These are phyloP conservation scores for Linyphia triangularis DNA, from an alignment of 2,888 invertebrate genomes.

Conservation along the genomic window DNA sequence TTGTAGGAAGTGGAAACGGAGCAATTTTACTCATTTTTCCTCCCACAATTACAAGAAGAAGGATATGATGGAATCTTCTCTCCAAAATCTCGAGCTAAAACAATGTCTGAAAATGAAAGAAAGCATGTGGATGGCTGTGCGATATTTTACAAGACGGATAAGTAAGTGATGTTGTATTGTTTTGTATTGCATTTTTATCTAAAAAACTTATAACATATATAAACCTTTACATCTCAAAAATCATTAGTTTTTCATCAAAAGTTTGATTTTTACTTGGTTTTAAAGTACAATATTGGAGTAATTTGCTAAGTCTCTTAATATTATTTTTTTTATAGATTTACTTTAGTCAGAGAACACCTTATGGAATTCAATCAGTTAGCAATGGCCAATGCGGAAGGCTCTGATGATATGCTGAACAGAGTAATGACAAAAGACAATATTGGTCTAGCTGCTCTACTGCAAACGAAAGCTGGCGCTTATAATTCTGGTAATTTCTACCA, in stretches of 20 bases:
- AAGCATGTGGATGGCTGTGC: conserved; percentile 99
- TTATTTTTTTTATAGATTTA: conserved; percentile 85
- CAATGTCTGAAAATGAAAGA: conserved; percentile 97
- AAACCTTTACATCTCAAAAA: too few species aligned
- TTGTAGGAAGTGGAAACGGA: conserved; percentile 98
- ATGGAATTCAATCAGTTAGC: conserved; percentile 99
- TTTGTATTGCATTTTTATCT: not conserved
- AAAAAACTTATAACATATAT: too few species aligned
- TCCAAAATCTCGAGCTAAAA: conserved; percentile 98
- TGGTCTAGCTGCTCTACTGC: conserved; percentile 95
- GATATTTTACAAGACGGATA: conserved; percentile 95
- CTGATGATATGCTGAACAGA: conserved; percentile 98
- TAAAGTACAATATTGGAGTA: not conserved
- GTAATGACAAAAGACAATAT: conserved; percentile 99
- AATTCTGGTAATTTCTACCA: conserved; percentile 26
- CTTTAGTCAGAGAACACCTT: conserved; percentile 95
- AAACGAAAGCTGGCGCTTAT: conserved; percentile 96
- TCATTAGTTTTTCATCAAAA: not conserved
- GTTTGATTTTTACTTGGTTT: not conserved
- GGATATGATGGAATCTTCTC: conserved; percentile 96
- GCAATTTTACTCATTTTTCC: conserved; percentile 97
- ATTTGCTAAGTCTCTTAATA: not conserved
- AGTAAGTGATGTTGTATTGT: conserved; percentile 84
- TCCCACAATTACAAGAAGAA: conserved; percentile 94
- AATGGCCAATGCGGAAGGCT: conserved; percentile 98